A percentile compares a stretch with the other conserved stretches of the same genome.
phyloP scores from a whole-genome alignment of 2,113 vertebrate species.

The Chrysemys picta region DNA sequence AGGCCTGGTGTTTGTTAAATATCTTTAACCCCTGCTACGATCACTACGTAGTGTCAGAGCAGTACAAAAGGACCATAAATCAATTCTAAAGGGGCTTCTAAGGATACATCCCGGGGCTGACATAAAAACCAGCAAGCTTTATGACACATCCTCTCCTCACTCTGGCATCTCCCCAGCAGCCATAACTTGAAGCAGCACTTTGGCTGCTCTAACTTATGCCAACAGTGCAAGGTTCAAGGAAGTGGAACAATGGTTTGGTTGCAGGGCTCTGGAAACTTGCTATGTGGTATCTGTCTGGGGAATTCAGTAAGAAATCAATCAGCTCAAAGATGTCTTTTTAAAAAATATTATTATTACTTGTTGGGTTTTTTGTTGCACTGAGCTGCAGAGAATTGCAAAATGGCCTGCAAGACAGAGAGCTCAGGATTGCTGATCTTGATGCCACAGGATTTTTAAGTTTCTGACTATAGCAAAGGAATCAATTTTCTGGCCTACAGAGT shows the following conservation, averaged over 20 bases:
- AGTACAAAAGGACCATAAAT: background rate
- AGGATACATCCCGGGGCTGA: background rate
- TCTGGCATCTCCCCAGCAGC: background rate
- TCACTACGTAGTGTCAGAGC: background rate
- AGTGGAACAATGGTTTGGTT: background rate
- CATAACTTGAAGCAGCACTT: background rate
- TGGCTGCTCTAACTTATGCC: background rate
- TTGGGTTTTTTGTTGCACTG: background rate
- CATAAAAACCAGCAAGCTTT: background rate
- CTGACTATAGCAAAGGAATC: background rate
- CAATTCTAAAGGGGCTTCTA: background rate
- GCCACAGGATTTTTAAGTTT: background rate
- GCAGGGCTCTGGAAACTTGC: background rate
- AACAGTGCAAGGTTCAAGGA: background rate
- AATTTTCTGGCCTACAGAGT: background rate
- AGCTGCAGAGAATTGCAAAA: background rate
- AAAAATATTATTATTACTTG: background rate
- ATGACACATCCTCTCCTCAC: background rate
- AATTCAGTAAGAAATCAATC: background rate
- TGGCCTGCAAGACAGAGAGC: background rate
- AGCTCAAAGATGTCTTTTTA: background rate
- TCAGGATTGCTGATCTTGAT: background rate
- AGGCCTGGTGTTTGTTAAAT: background rate
- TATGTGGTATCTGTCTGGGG: background rate
- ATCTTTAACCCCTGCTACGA: background rate